phyloP scores from a whole-genome alignment of 2,888 invertebrate species.

The Tiliacea aurago region DNA sequence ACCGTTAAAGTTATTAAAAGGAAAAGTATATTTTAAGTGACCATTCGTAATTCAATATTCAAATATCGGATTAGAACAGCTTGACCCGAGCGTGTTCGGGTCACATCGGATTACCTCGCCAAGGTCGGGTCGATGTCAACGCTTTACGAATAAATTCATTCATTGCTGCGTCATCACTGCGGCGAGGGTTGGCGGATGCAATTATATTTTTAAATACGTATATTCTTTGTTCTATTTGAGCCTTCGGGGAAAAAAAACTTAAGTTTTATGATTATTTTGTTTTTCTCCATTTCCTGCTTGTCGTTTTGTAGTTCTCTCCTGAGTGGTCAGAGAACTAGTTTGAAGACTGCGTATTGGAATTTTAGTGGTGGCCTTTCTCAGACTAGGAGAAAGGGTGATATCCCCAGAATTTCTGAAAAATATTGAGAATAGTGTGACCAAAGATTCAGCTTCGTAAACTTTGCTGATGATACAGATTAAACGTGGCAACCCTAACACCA shows the following conservation, averaged over 20 bases:
- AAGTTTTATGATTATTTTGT: neutral
- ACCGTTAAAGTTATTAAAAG: conserved; percentile 34
- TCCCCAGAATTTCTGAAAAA: neutral
- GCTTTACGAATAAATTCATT: conserved; percentile 70
- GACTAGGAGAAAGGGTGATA: neutral
- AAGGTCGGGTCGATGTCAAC: conserved; percentile 76
- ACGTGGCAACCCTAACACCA: conserved; percentile 46
- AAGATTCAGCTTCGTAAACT: neutral
- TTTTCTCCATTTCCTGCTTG: neutral
- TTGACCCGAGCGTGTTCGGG: conserved; percentile 71
- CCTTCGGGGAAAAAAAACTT: too few species aligned
- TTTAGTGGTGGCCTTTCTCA: neutral
- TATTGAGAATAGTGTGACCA: too few species aligned
- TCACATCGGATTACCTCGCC: conserved; percentile 71
- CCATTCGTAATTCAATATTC: conserved; percentile 66
- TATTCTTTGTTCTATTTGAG: conserved; percentile 18
- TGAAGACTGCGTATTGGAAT: neutral
- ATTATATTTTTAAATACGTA: neutral
- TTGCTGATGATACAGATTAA: neutral
- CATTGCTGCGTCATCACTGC: conserved; percentile 70
- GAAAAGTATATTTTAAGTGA: conserved; percentile 50
- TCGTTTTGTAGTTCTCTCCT: too few species aligned
- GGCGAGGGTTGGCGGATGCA: conserved; percentile 55
- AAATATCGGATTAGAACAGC: conserved; percentile 66
- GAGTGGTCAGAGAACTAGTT: neutral